phyloP scores from a whole-genome alignment of 2,113 vertebrate species.

The Accipiter cooperii region DNA sequence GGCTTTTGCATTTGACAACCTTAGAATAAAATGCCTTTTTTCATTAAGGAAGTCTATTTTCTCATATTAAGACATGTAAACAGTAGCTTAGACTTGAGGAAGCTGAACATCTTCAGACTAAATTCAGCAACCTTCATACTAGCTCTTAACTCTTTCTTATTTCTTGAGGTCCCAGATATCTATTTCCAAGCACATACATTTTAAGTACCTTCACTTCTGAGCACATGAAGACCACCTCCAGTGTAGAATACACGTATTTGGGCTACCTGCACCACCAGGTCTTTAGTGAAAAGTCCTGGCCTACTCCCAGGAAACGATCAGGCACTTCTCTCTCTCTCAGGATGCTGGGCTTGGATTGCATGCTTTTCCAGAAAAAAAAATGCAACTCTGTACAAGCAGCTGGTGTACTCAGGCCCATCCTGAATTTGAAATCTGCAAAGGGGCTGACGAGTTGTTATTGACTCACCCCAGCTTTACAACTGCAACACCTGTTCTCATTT shows the following conservation, averaged over 20 bases:
- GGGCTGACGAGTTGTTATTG: background rate
- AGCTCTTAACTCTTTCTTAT: background rate
- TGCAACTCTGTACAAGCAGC: fast-evolving
- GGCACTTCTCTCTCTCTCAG: background rate
- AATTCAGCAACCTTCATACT: background rate
- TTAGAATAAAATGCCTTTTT: background rate
- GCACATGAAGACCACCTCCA: background rate
- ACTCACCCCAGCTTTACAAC: background rate
- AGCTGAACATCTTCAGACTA: background rate
- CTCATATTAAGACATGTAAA: background rate
- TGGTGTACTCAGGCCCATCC: background rate
- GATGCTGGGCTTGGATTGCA: background rate
- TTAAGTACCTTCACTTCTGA: background rate
- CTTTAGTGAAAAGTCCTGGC: background rate
- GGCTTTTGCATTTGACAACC: background rate
- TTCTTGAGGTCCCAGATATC: background rate
- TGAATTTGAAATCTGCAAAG: background rate
- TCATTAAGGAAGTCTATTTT: background rate
- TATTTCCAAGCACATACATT: background rate
- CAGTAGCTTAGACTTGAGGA: background rate
- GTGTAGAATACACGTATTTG: fast-evolving
- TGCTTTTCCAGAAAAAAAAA: background rate
- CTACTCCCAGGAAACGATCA: background rate
- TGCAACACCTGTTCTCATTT: background rate
- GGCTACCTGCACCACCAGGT: background rate